Evolutionary conservation across 2,113 vertebrate species (phyloP).

Genomic region (Clarias gariepinus): DNA sequence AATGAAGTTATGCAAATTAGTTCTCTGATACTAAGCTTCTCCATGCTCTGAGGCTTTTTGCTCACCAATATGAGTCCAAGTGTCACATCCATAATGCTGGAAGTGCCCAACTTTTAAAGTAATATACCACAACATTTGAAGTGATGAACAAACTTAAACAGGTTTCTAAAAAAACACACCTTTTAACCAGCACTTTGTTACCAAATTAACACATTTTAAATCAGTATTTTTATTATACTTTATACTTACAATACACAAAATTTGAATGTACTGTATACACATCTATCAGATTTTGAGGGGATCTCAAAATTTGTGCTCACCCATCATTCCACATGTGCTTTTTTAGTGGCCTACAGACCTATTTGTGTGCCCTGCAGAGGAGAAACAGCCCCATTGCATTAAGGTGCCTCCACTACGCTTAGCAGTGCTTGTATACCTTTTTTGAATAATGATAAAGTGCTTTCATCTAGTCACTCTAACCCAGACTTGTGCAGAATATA

Average conservation of each 20-base stretch:
- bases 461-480: no score
- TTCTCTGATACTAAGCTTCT: no score
- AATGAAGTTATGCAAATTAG: no score
- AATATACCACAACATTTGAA: not conserved
- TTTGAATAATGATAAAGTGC: no score
- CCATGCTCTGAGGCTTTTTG: no score
- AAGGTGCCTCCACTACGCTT: not conserved
- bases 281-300: not conserved
- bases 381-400: not conserved
- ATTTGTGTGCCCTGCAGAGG: not conserved
- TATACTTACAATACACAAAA: no score
- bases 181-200: not conserved
- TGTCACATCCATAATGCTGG: not conserved
- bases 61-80: no score
- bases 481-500: no score
- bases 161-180: not conserved
- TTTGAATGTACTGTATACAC: no score
- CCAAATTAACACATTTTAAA: not conserved
- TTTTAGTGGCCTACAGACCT: not conserved
- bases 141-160: not conserved
- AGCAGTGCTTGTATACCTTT: no score
- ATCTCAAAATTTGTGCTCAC: not conserved
- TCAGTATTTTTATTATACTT: not conserved
- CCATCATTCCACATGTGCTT: not conserved
- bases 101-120: not conserved